Conservation (phyloP, 2,113 vertebrate genomes). For the Eurystomus gularis region DNA sequence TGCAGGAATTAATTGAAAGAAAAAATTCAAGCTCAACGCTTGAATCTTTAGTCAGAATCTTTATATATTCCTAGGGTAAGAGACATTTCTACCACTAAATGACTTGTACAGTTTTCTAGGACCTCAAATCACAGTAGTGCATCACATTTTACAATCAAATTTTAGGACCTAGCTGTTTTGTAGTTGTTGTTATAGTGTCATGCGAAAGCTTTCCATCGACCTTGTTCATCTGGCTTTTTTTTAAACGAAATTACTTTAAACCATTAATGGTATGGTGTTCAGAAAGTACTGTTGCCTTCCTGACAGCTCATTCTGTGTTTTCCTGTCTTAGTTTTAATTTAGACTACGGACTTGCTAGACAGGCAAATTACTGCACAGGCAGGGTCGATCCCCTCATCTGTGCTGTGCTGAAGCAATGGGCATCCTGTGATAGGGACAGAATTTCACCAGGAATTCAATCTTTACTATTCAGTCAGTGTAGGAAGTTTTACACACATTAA, state of each 20-base stretch:
- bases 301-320: not conserved
- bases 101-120: not conserved
- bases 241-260: not conserved
- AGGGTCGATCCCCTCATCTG: not conserved
- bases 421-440: not conserved
- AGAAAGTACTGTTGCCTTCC: not conserved
- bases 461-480: not conserved
- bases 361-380: not conserved
- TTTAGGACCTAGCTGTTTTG: not conserved
- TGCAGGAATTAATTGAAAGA: constrained; percentile 8
- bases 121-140: not conserved
- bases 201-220: not conserved
- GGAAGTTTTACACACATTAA: not conserved
- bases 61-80: not conserved
- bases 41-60: not conserved
- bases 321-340: not conserved
- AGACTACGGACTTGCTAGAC: not conserved
- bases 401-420: not conserved
- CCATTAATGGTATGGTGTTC: not conserved
- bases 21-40: constrained; percentile 20
- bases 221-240: not conserved
- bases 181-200: not conserved
- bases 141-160: not conserved
- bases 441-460: not conserved
- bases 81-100: not conserved